Base-by-base conservation (phyloP, 2,113 vertebrate species). In the Grus americana region DNA sequence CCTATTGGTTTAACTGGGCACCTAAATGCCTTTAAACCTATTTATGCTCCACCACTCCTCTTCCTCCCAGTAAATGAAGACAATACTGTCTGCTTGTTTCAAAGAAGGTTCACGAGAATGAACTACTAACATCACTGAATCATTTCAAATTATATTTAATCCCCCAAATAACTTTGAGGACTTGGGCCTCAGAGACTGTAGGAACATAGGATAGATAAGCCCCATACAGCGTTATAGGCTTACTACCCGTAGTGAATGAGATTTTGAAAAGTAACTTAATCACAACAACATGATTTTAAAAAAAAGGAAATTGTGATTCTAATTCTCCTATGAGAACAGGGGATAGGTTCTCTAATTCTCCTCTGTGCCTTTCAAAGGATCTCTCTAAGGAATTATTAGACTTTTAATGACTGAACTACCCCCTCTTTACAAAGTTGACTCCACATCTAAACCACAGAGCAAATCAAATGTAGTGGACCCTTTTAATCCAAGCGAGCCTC, bases 401-500 rank as follows among this genome's bases (percentile, higher is more conserved):
- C 40, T 71, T 96, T 14, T 55, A 52, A 78, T 75, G 65, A 84
- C 44, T 78, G 79, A 90, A 59, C 59, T 57, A 54, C 42, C 20
- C 6, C 3, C 17, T 62, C 68, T 88, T 91, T 70, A 88, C 26
- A 62, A 89, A 94, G 80, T 38, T 91, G 86, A 71, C 44, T 91
- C 61, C 68, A 67, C 79, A 81, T 79, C 47, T 81, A 79, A 94
- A 91, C 44, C 57, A 66, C 0, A 0, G 55, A 88, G 47, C 57
- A 93, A 96, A 95, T 93, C 36, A 81, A 91, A 80, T 87, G n/a
- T 49, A 81, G 58, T 54, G 65, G 86, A 75, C 76, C 30, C 57
- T 92, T 90, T 87, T 95, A 93, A 92, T 86, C 36, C 73, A 72
- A 90, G 66, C 86, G 14, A 92, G 61, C n/a, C 11, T 78, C 52